A percentile compares a stretch with the other conserved stretches of the same genome.
These are phyloP conservation scores for Micrastur ruficollis DNA, from an alignment of 2,797 vertebrate species.

Conservation along the genomic window DNA sequence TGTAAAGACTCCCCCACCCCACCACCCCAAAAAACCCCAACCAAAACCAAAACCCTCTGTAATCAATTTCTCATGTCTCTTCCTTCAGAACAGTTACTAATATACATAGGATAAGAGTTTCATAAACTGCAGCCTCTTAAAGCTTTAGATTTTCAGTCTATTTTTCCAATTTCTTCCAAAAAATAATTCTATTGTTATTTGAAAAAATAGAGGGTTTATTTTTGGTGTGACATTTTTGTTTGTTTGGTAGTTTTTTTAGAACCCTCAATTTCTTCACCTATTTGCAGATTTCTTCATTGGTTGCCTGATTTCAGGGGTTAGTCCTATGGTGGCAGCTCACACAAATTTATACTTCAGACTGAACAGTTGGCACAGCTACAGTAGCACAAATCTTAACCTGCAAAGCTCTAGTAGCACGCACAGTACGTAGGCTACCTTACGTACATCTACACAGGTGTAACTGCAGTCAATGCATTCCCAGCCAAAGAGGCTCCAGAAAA, in stretches of 20 bases:
- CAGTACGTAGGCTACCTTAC: too few relatives aligned
- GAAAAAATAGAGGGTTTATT: background rate
- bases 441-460: background rate
- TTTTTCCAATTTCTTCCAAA: background rate
- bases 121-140: background rate
- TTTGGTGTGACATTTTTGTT: rapidly evolving
- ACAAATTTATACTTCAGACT: background rate
- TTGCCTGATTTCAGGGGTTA: background rate
- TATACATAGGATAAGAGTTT: background rate
- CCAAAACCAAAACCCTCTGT: rapidly evolving
- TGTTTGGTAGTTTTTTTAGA: background rate
- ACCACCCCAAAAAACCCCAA: background rate
- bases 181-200: background rate
- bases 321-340: background rate
- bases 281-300: background rate
- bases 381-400: background rate
- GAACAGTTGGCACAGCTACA: background rate
- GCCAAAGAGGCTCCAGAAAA: background rate
- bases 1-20: background rate
- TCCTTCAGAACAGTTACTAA: background rate
- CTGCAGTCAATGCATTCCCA: background rate
- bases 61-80: background rate
- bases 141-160: background rate
- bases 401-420: background rate
- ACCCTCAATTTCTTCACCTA: background rate